A percentile compares a stretch with the other conserved stretches of the same genome.
Evolutionary conservation across 1,140 invertebrate genomes (phyloP).

Genomic region (Magallana ariakensis): DNA sequence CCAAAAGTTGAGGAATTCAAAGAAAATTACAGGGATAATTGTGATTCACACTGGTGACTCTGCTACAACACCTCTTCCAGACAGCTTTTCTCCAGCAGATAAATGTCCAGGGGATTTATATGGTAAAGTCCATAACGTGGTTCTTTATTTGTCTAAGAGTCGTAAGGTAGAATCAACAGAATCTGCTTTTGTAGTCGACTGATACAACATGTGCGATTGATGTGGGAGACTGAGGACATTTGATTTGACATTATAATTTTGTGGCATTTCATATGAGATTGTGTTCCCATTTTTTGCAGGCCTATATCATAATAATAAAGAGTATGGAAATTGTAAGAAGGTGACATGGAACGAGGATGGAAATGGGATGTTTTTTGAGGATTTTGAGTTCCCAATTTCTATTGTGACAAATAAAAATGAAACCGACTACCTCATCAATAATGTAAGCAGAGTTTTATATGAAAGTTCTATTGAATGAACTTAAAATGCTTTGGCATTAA

Average conservation of each 20-base stretch:
- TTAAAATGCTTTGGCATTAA: too few species aligned
- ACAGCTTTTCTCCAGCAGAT: constrained; percentile 86
- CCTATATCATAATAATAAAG: constrained; percentile 66
- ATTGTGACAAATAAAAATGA: constrained; percentile 84
- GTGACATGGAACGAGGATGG: constrained; percentile 89
- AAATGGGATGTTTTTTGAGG: constrained; percentile 86
- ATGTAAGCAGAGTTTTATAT: neutral
- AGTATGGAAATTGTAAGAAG: constrained; percentile 66
- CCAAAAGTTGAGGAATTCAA: constrained; percentile 80
- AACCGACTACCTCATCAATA: constrained; percentile 81
- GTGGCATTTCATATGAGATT: neutral
- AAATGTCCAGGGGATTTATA: constrained; percentile 91
- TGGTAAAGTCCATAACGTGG: constrained; percentile 74
- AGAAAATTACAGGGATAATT: constrained; percentile 84
- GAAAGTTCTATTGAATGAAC: too few species aligned
- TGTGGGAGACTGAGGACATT: neutral
- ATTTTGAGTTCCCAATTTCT: constrained; percentile 93
- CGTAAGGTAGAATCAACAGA: too few species aligned
- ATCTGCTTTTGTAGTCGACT: too few species aligned
- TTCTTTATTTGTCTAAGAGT: too few species aligned
- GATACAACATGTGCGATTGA: too few species aligned
- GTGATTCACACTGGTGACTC: constrained; percentile 78
- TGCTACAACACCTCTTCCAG: constrained; percentile 54
- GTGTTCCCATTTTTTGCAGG: constrained; percentile 56
- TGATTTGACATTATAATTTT: too few species aligned